Conservation (phyloP, 2,888 invertebrate genomes). For the Oxyteleia sp. region DNA sequence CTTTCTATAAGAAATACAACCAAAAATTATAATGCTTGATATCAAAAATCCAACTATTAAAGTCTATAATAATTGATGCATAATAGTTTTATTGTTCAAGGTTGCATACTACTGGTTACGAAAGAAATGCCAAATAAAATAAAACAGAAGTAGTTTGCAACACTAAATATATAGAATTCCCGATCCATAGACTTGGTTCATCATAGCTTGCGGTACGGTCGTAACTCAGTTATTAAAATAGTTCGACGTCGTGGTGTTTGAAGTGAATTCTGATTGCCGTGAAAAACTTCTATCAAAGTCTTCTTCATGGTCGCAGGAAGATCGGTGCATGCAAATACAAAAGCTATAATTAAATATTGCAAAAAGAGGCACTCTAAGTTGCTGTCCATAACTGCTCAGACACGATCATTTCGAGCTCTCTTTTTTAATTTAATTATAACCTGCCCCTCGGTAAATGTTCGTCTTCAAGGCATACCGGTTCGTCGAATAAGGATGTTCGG, state of each 20-base stretch:
- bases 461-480: slow-evolving; percentile 76
- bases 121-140: slow-evolving; percentile 30
- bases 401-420: slow-evolving; percentile 60
- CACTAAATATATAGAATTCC: slow-evolving; percentile 59
- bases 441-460: slow-evolving; percentile 68
- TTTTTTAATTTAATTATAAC: slow-evolving; percentile 74
- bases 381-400: slow-evolving; percentile 51
- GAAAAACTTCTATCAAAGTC: slow-evolving; percentile 59
- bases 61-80: too few relatives aligned
- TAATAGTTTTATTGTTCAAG: neutral
- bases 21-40: too few relatives aligned
- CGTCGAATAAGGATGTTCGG: slow-evolving; percentile 80
- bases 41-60: too few relatives aligned
- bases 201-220: slow-evolving; percentile 39
- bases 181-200: slow-evolving; percentile 34
- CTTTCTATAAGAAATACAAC: too few relatives aligned
- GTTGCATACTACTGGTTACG: neutral
- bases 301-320: slow-evolving; percentile 14
- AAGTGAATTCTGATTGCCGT: slow-evolving; percentile 59
- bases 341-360: slow-evolving; percentile 71
- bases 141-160: slow-evolving; percentile 17
- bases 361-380: slow-evolving; percentile 59
- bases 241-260: slow-evolving; percentile 57
- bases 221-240: slow-evolving; percentile 69
- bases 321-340: slow-evolving; percentile 58